Evolutionary conservation across 2,113 vertebrate species (phyloP).

Genomic region (Apteryx owenii): DNA sequence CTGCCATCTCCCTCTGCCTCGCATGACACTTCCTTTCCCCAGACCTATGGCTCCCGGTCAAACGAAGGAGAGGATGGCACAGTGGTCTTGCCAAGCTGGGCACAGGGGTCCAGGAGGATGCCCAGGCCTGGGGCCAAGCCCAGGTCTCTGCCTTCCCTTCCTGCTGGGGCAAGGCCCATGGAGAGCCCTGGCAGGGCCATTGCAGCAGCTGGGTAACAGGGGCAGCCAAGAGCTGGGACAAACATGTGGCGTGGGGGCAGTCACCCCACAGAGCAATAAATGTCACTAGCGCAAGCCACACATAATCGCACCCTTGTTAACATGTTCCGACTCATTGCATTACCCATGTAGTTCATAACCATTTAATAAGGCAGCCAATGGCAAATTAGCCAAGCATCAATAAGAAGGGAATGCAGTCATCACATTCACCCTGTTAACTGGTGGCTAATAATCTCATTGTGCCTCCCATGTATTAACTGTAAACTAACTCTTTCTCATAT

Average conservation of each 20-base stretch:
- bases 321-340: not conserved
- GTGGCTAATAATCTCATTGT: constrained; percentile 35
- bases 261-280: rapidly evolving
- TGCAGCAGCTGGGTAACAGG: not conserved
- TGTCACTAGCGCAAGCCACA: rapidly evolving
- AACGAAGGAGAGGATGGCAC: not conserved
- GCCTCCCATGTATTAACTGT: constrained; percentile 43
- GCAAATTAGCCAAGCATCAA: constrained; percentile 70
- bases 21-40: too few relatives aligned
- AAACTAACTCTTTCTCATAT: constrained; percentile 12
- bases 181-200: not conserved
- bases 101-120: not conserved
- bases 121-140: not conserved
- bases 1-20: not conserved
- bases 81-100: not conserved
- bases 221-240: rapidly evolving
- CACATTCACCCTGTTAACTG: constrained; percentile 45
- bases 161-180: not conserved
- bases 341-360: constrained; percentile 2
- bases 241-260: not conserved
- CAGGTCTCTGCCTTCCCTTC: not conserved
- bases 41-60: not conserved
- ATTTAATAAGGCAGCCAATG: constrained; percentile 21
- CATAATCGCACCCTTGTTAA: not conserved
- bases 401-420: constrained; percentile 43